Evolutionary conservation across 2,888 invertebrate species (phyloP).

Genomic region (Macrophya annulata): DNA sequence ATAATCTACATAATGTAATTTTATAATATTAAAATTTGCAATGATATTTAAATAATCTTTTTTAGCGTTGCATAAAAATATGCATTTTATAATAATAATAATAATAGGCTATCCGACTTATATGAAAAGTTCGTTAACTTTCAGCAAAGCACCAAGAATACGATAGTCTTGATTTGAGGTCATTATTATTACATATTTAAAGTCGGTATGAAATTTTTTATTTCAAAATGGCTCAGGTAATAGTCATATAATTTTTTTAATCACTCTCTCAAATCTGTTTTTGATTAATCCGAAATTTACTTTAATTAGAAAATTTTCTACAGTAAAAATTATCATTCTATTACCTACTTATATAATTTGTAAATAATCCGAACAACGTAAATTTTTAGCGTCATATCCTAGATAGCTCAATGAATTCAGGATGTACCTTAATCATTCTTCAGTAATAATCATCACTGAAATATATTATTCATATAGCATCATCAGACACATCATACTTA

Average conservation of each 20-base stretch:
- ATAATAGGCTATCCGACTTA: conserved; percentile 7
- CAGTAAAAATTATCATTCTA: conserved; percentile 5
- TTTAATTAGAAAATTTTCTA: conserved; percentile 11
- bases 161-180: conserved; percentile 43
- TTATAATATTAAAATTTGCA: conserved; percentile 38
- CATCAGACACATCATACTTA: not conserved
- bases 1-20: conserved; percentile 39
- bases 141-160: conserved; percentile 49
- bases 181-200: conserved; percentile 11
- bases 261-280: not conserved
- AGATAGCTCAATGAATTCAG: conserved; percentile 44
- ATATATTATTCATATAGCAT: conserved; percentile 3
- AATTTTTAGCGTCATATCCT: conserved; percentile 39
- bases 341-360: conserved; percentile 13
- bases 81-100: conserved; percentile 15
- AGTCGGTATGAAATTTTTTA: conserved; percentile 18
- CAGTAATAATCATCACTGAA: not conserved
- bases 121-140: conserved; percentile 49
- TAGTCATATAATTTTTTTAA: not conserved
- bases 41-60: conserved; percentile 41
- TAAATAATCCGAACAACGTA: conserved; percentile 1
- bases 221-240: not conserved
- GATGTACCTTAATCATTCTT: not conserved
- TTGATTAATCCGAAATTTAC: not conserved
- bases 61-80: conserved; percentile 41